Conservation (phyloP, 2,888 invertebrate genomes). For the Platycnemis pennipes region DNA sequence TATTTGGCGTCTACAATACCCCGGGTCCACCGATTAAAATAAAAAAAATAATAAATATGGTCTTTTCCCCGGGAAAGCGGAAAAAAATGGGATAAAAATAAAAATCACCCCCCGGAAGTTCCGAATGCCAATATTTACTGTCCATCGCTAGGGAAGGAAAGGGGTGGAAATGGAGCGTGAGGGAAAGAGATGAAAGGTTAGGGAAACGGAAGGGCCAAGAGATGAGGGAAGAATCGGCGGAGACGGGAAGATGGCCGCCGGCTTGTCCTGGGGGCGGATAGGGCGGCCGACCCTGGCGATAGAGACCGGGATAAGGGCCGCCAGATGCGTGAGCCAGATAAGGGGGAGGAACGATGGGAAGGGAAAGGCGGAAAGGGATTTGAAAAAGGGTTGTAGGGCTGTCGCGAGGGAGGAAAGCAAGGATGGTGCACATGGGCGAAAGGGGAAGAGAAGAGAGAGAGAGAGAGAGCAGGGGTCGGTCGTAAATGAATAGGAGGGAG, state of each 20-base stretch:
- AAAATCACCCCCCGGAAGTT: too few relatives aligned
- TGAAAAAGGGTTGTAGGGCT: background rate
- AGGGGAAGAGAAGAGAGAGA: background rate
- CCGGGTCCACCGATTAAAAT: background rate
- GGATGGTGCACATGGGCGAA: background rate
- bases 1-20: background rate
- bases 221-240: background rate
- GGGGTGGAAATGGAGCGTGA: background rate
- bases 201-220: background rate
- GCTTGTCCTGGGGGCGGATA: too few relatives aligned
- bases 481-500: constrained; percentile 55
- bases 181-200: background rate
- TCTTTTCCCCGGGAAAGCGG: too few relatives aligned
- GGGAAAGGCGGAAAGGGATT: background rate
- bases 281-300: too few relatives aligned
- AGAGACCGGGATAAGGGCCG: too few relatives aligned
- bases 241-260: background rate
- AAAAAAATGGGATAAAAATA: too few relatives aligned
- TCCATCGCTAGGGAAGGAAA: too few relatives aligned
- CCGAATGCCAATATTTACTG: too few relatives aligned
- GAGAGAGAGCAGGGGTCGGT: constrained; percentile 5
- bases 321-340: background rate
- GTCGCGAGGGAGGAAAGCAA: background rate
- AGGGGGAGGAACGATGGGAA: background rate
- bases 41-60: too few relatives aligned